Base-by-base conservation (phyloP, 2,797 vertebrate species). In the Esox masquinongy region DNA sequence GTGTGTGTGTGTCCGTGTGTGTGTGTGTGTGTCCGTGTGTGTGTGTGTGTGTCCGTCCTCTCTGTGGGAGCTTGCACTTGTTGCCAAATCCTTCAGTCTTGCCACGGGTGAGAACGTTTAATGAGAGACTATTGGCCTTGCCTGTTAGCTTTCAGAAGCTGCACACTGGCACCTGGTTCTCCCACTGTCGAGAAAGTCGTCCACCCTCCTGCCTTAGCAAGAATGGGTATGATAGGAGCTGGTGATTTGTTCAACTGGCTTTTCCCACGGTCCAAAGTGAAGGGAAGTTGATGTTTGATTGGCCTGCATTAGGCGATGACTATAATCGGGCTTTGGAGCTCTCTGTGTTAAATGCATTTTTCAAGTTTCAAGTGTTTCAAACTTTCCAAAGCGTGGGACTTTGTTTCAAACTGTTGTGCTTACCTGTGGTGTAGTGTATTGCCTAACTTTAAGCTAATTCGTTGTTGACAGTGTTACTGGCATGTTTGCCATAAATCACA, bases 151-250 rank as follows among this genome's bases (percentile, higher is more conserved):
- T 68, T 53, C 22, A 11, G 67, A 2, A 3, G 63, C 68, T 56
- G 24, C 31, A 73, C n/a, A 78, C 74, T 79, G 81, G 77, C 83
- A 87, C 83, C 82, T 87, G 84, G 80, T 81, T 85, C 84, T 82
- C 81, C 81, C 74, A 61, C 61, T 49, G 82, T 31, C 15, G 68
- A 79, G n/a, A n/a, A n/a, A n/a, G 88, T 76, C n/a, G 88, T 90
- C 87, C 81, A 73, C 84, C 85, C 84, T 90, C 87, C 81, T 72
- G 83, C 85, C 83, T 80, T 64, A 77, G 79, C 81, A 88, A 84
- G 80, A 86, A 87, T 82, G 83, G 81, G 76, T 51, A 51, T 88
- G 87, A 88, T 83, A 85, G 80, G 81, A 85, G 71, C 81, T 81
- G 84, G 81, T 76, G 63, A 8, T 0, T 66, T 84, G 83, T 81